phyloP scores from a whole-genome alignment of 1,140 invertebrate species.

The Drosophila seguyi region DNA sequence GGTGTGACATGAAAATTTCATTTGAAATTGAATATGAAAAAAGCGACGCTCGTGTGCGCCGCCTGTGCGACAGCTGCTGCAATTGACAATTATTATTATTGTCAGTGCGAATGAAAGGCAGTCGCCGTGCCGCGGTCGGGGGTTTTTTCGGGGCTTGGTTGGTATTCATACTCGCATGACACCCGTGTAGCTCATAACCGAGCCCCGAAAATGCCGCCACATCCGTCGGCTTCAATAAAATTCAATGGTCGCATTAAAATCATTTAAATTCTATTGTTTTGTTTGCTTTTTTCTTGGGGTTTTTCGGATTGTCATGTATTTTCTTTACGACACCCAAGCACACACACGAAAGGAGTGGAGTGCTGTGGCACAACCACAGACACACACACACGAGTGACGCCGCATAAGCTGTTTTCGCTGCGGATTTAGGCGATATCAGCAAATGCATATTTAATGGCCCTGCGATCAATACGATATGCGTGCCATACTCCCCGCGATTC shows the following conservation, averaged over 20 bases:
- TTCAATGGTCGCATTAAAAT: constrained; percentile 82
- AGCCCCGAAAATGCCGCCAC: constrained; percentile 51
- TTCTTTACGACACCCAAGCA: constrained; percentile 37
- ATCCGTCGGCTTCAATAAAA: constrained; percentile 75
- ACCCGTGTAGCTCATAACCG: constrained; percentile 60
- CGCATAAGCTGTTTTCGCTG: constrained; percentile 79
- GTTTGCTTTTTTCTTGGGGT: constrained; percentile 53
- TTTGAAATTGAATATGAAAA: constrained; percentile 82
- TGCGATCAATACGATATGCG: constrained; percentile 67
- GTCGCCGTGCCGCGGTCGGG: background rate
- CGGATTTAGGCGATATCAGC: constrained; percentile 77
- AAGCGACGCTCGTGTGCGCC: constrained; percentile 30
- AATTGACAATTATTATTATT: constrained; percentile 84
- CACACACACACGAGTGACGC: constrained; percentile 39
- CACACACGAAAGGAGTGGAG: background rate
- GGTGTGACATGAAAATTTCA: constrained; percentile 76
- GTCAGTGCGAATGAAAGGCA: constrained; percentile 72
- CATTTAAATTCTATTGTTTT: constrained; percentile 84
- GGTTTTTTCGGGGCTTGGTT: constrained; percentile 21
- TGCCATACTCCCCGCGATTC: constrained; percentile 3
- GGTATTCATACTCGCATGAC: constrained; percentile 67
- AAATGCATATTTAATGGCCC: constrained; percentile 82
- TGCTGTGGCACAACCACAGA: background rate
- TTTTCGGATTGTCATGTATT: constrained; percentile 64
- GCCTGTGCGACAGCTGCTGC: constrained; percentile 70